These are phyloP conservation scores for Lota lota DNA, from an alignment of 2,113 vertebrate species.

Conservation along the genomic window DNA sequence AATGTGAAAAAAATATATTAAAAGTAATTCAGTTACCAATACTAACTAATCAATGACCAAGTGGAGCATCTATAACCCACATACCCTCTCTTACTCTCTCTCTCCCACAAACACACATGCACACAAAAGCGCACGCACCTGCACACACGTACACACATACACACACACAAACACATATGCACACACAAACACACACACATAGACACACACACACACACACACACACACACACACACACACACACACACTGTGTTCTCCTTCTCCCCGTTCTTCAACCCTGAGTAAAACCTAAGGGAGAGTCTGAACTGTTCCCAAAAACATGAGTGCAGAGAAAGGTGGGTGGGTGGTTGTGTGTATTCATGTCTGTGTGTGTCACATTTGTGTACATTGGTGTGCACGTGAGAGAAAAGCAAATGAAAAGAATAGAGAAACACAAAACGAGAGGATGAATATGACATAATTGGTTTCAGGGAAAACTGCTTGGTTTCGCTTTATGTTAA, in stretches of 20 bases:
- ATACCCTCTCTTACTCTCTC: conserved; percentile 15
- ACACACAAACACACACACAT: conserved; percentile 11
- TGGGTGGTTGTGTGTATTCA: conserved; percentile 4
- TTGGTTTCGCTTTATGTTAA: conserved; percentile 41
- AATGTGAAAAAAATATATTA: too few relatives aligned
- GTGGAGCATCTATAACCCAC: conserved; percentile 29
- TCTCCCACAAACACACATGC: conserved; percentile 29
- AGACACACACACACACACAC: conserved; percentile 6
- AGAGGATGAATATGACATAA: conserved; percentile 25
- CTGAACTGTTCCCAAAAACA: conserved; percentile 68
- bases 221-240: conserved; percentile 15
- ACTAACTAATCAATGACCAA: conserved; percentile 22
- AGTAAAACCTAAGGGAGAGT: conserved; percentile 76
- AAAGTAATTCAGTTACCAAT: not conserved
- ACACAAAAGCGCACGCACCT: conserved; percentile 30
- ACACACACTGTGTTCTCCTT: conserved; percentile 54
- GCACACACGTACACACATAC: conserved; percentile 15
- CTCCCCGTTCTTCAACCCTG: conserved; percentile 78
- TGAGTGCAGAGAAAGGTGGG: conserved; percentile 59
- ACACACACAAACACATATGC: conserved; percentile 32
- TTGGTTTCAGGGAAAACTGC: conserved; percentile 39
- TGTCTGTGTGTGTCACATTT: conserved; percentile 18
- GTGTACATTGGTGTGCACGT: not conserved
- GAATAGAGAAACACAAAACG: conserved; percentile 26
- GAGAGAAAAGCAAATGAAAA: conserved; percentile 12